Percentiles rank a stretch among this genome's conserved stretches.
These are phyloP conservation scores for Nautilus pompilius DNA, from an alignment of 1,140 invertebrate genomes.

Conservation along the genomic window DNA sequence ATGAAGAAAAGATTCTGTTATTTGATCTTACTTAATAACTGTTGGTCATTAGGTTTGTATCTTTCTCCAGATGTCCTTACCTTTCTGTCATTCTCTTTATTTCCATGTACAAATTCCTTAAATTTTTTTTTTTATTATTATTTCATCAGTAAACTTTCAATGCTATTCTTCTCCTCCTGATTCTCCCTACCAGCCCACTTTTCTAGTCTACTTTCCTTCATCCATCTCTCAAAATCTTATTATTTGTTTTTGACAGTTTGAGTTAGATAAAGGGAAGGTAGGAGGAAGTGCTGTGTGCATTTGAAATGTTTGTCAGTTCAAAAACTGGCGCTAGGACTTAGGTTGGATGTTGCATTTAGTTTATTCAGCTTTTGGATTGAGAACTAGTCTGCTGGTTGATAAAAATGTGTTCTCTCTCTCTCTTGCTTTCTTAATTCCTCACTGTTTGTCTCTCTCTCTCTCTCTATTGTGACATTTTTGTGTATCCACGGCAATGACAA, in stretches of 20 bases:
- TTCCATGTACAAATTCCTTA: not conserved
- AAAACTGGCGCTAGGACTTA: too few relatives aligned
- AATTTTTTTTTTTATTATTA: constrained; percentile 4
- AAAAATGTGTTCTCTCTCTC: too few relatives aligned
- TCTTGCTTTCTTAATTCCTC: too few relatives aligned
- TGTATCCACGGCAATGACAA: too few relatives aligned
- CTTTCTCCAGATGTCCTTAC: not conserved
- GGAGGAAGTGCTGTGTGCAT: not conserved
- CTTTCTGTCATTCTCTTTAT: not conserved
- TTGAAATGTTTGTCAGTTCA: not conserved
- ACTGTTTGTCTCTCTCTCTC: constrained; percentile 3
- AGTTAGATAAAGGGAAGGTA: not conserved
- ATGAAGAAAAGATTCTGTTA: too few relatives aligned
- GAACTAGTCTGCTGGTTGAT: too few relatives aligned
- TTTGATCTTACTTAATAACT: too few relatives aligned
- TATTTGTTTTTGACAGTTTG: not conserved
- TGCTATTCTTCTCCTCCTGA: not conserved
- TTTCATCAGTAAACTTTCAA: not conserved
- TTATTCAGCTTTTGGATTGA: too few relatives aligned
- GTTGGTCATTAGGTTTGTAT: too few relatives aligned
- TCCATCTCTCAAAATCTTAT: not conserved
- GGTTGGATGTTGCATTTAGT: too few relatives aligned
- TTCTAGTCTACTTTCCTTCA: not conserved
- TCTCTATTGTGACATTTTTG: too few relatives aligned
- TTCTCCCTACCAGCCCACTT: not conserved